Base-by-base conservation (phyloP, 2,113 vertebrate species). In the Gallinago media region DNA sequence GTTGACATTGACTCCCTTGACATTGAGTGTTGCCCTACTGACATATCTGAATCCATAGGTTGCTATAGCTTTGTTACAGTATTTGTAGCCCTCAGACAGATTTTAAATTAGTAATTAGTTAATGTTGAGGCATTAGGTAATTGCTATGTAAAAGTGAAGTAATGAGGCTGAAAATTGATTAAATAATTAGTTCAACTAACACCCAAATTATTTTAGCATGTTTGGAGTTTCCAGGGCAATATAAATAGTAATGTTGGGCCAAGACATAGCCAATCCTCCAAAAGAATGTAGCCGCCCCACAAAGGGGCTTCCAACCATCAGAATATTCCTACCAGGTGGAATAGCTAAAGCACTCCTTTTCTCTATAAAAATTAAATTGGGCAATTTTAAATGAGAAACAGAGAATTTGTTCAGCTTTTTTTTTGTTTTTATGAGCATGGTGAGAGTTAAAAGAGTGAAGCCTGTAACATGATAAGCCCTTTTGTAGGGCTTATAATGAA, bases 81-180 rank as follows among this genome's bases (percentile, higher is more conserved):
- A 56, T 77, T 17, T 75, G 12, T 80, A n/a, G 42, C 61, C 46
- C 59, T 93, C 50, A 55, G 74, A 84, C 44, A 77, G 68, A 63
- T 62, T 93, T 92, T 87, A 91, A 76, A 85, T 79, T 78, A 78
- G 52, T 78, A 18, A 16, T 71, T 88, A 87, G 55, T 88, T 83
- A 88, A 44, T 76, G 31, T 21, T 85, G 34, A 92, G 40, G 31
- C 32, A 56, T 56, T 87, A 61, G 26, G 25, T 78, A 76, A 65
- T 92, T 78, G 36, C 36, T 76, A 65, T 80, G 55, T 91, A 72
- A 81, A 94, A 92, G 47, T 40, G 26, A 91, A 93, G 49, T 50
- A 90, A 5, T 9, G 12, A 93, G n/a, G 23, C 70, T 85, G 63
- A 94, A 94, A 87, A 88, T 34, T 72, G 26, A 44, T 81, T 75